A percentile compares a stretch with the other conserved stretches of the same genome.
Evolutionary conservation across 2,113 vertebrate genomes (phyloP).

Genomic region (Sitta europaea): DNA sequence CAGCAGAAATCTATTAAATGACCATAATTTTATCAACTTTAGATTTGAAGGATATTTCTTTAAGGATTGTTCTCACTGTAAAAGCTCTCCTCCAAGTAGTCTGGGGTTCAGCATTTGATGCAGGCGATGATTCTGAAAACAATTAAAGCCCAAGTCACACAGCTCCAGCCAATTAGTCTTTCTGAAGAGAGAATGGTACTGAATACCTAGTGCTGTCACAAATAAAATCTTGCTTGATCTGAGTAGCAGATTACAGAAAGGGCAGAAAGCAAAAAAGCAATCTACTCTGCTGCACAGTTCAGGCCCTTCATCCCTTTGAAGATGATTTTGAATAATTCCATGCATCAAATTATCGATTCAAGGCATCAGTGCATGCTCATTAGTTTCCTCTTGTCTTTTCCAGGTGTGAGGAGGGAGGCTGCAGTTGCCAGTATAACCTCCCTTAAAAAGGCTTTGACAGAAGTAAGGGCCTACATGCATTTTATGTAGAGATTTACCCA

Average conservation of each 20-base stretch:
- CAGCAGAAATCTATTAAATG: background rate
- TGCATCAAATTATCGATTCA: background rate
- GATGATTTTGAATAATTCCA: background rate
- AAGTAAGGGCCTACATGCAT: background rate
- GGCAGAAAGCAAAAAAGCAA: background rate
- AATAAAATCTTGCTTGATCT: background rate
- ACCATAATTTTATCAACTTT: background rate
- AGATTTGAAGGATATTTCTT: background rate
- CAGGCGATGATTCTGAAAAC: background rate
- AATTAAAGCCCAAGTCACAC: background rate
- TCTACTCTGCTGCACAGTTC: background rate
- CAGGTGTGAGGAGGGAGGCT: background rate
- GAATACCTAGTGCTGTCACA: background rate
- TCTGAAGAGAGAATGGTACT: background rate
- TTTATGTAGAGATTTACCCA: background rate
- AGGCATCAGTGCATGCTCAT: background rate
- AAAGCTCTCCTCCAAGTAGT: background rate
- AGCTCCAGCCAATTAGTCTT: rapidly evolving
- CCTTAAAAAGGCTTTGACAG: background rate
- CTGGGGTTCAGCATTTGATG: background rate
- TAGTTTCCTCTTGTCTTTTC: background rate
- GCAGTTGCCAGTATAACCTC: background rate
- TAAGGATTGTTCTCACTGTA: background rate
- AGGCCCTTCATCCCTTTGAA: background rate
- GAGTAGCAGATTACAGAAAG: background rate